Base-by-base conservation (phyloP, 2,113 vertebrate genomes). In the Hirundichthys speculiger region DNA sequence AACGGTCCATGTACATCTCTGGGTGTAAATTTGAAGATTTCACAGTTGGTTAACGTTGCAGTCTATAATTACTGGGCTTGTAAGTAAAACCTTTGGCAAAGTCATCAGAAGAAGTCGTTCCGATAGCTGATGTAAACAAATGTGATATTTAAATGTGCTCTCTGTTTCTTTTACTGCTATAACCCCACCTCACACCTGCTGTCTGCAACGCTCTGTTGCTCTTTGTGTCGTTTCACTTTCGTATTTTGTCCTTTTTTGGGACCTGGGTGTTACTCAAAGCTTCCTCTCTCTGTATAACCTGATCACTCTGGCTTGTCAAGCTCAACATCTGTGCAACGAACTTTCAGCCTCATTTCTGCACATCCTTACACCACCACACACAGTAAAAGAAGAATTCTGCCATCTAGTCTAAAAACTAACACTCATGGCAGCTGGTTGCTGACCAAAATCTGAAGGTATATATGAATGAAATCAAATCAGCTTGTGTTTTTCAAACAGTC, bases 161-260 rank as follows among this genome's bases (percentile, higher is more conserved):
- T 57, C 16, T n/a, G n/a, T 62, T 77, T 77, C 73, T 71, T 41
- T 86, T 80, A 78, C 78, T 70, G 69, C 64, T 34, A 77, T 30
- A 57, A 55, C 46, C 25, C 16, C 57, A 19, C 64, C 71, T 76
- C 65, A 69, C 88, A 86, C 82, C 64, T 66, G 64, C 13, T 64
- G 45, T 72, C 57, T 61, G 75, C 62, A 22, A 79, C 22, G 76
- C 86, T 72, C 62, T 45, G 60, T 75, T 87, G 79, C 70, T 73
- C 62, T 50, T 51, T 13, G 42, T 22, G 2, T 16, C 38, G 57
- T 90, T 86, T 91, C 90, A 84, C 67, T 92, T 92, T 89, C 90
- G 55, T 52, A 53, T 86, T 77, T 75, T n/a, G 51, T 42, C 16
- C 70, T 78, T 68, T 80, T 56, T 79, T 76, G 64, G 20, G 50